These are phyloP conservation scores for Nothoprocta pentlandii DNA, from an alignment of 2,113 vertebrate genomes.

Conservation along the genomic window DNA sequence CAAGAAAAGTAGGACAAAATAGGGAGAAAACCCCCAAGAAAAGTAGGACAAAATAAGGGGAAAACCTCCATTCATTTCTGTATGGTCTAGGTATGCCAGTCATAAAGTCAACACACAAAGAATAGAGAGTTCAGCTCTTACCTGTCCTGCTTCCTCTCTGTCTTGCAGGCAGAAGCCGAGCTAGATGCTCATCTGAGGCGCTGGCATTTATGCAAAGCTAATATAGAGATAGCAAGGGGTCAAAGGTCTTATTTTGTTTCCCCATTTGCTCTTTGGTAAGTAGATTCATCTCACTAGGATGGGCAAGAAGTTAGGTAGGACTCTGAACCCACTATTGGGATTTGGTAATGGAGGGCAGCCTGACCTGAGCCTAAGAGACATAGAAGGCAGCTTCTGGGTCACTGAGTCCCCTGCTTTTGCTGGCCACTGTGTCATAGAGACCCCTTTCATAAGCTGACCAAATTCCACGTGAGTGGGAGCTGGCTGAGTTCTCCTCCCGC, in stretches of 20 bases:
- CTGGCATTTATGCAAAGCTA: neutral
- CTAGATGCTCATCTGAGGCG: slow-evolving; percentile 42
- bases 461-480: neutral
- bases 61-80: neutral
- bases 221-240: slow-evolving; percentile 41
- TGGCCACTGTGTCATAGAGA: slow-evolving; percentile 24
- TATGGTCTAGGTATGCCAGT: neutral
- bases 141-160: slow-evolving; percentile 28
- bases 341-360: slow-evolving; percentile 57
- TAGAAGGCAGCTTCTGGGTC: slow-evolving; percentile 54
- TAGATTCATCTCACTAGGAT: neutral
- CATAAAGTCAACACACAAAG: neutral
- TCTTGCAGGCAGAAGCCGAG: neutral
- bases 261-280: slow-evolving; percentile 65
- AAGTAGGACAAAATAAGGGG: neutral
- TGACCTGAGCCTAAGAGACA: slow-evolving; percentile 41
- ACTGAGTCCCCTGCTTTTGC: slow-evolving; percentile 22
- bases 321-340: slow-evolving; percentile 50
- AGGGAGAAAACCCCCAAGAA: neutral
- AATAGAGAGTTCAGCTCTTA: slow-evolving; percentile 50
- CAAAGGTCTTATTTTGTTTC: slow-evolving; percentile 61
- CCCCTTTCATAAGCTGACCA: slow-evolving; percentile 38
- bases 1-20: neutral
- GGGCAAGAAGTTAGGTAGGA: slow-evolving; percentile 42
- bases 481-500: neutral